Percentiles rank a stretch among this genome's conserved stretches.
These are phyloP conservation scores for Coelopa frigida DNA, from an alignment of 1,140 invertebrate genomes.

Conservation along the genomic window DNA sequence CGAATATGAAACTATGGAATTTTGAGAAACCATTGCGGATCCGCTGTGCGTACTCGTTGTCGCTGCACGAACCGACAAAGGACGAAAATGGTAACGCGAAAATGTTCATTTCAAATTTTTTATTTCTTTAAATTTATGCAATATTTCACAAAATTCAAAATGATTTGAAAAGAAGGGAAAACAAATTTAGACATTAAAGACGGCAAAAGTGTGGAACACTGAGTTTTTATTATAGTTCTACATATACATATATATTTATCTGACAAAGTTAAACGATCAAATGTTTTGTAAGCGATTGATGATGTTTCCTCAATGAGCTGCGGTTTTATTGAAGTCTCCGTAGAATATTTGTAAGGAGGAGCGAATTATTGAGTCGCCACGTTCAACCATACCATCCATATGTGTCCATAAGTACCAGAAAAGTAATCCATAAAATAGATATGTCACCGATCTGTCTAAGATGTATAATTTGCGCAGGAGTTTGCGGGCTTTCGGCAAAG, in stretches of 20 bases:
- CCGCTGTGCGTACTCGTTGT: conserved; percentile 2
- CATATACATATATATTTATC: too few relatives aligned
- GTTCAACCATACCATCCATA: conserved; percentile 32
- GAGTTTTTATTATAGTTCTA: too few relatives aligned
- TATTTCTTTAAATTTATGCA: conserved; percentile 6
- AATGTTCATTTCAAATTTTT: conserved; percentile 8
- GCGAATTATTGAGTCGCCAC: conserved; percentile 27
- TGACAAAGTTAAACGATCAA: too few relatives aligned
- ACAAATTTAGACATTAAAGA: too few relatives aligned
- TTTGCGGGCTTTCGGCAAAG: conserved; percentile 59
- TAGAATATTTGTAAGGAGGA: conserved; percentile 13
- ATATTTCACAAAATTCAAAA: conserved; percentile 1
- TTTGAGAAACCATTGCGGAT: conserved; percentile 10
- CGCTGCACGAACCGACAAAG: conserved; percentile 3
- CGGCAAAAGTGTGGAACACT: too few relatives aligned
- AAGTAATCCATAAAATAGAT: conserved; percentile 35
- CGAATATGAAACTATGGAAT: conserved; percentile 10
- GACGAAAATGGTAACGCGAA: conserved; percentile 5
- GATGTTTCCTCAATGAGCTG: too few relatives aligned
- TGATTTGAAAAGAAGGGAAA: not conserved
- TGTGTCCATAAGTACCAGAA: conserved; percentile 45
- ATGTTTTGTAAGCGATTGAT: too few relatives aligned
- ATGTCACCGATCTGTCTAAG: conserved; percentile 46
- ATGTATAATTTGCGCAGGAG: conserved; percentile 53
- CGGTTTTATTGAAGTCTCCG: conserved; percentile 6